A percentile compares a stretch with the other conserved stretches of the same genome.
phyloP scores from a whole-genome alignment of 1,140 invertebrate genomes.

The Adoxophyes honmai region DNA sequence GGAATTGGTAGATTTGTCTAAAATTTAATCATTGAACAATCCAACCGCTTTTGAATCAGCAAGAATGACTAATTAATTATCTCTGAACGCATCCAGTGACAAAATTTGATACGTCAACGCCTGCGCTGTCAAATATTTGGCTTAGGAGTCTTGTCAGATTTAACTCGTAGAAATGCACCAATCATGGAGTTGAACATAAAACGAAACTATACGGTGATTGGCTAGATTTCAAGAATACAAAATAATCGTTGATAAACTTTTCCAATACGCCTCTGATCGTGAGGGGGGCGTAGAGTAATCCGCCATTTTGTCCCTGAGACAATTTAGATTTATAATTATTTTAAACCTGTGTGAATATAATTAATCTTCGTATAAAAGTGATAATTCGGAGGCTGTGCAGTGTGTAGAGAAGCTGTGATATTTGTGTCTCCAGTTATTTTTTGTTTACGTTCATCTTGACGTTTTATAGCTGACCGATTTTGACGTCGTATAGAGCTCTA shows the following conservation, averaged over 20 bases:
- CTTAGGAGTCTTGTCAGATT: too few species aligned
- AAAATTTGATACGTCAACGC: neutral
- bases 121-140: neutral
- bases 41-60: neutral
- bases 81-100: neutral
- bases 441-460: constrained; percentile 67
- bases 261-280: constrained; percentile 3
- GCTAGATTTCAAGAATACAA: neutral
- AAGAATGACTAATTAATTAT: neutral
- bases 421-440: constrained; percentile 69
- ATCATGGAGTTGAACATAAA: neutral
- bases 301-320: constrained; percentile 71
- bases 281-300: constrained; percentile 68
- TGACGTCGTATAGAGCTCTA: constrained; percentile 67
- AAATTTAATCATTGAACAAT: too few species aligned
- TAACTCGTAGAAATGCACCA: neutral
- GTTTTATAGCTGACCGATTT: constrained; percentile 67
- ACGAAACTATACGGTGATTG: constrained; percentile 1
- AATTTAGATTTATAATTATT: constrained; percentile 62
- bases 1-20: too few species aligned
- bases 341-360: constrained; percentile 57
- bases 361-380: constrained; percentile 62
- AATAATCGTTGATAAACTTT: neutral
- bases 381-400: constrained; percentile 63
- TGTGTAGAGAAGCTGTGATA: constrained; percentile 70